Percentiles rank a stretch among this genome's conserved stretches.
These are phyloP conservation scores for Ips nitidus DNA, from an alignment of 1,140 invertebrate species.

Conservation along the genomic window DNA sequence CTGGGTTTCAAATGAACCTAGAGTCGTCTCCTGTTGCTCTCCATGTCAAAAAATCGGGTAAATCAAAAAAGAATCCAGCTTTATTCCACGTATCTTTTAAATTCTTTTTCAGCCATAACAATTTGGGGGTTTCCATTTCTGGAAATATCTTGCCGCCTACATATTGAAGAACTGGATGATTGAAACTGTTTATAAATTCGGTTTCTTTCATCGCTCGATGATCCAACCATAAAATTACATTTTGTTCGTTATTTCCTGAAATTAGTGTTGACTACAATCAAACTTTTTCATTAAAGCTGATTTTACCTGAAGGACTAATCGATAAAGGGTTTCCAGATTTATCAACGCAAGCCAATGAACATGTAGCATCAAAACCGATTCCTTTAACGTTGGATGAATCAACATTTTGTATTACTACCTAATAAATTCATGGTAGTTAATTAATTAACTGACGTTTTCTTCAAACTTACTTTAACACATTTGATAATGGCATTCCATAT, in stretches of 20 bases:
- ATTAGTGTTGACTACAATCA: neutral
- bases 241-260: slow-evolving; percentile 67
- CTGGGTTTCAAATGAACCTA: slow-evolving; percentile 50
- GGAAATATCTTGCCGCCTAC: slow-evolving; percentile 90
- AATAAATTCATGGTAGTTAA: slow-evolving; percentile 4
- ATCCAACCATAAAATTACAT: slow-evolving; percentile 97
- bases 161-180: slow-evolving; percentile 77
- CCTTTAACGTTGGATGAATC: slow-evolving; percentile 67
- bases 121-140: slow-evolving; percentile 95
- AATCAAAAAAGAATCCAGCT: slow-evolving; percentile 80
- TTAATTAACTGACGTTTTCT: too few species aligned
- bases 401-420: slow-evolving; percentile 64
- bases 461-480: slow-evolving; percentile 46
- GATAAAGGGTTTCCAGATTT: slow-evolving; percentile 69
- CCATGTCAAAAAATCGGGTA: slow-evolving; percentile 94
- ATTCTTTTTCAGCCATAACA: slow-evolving; percentile 92
- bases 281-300: neutral
- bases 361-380: slow-evolving; percentile 95
- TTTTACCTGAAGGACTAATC: slow-evolving; percentile 70
- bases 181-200: slow-evolving; percentile 74
- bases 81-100: slow-evolving; percentile 68
- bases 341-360: slow-evolving; percentile 85
- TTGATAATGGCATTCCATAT: slow-evolving; percentile 76
- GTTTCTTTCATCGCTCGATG: slow-evolving; percentile 86
- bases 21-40: slow-evolving; percentile 77